Percentiles rank a stretch among this genome's conserved stretches.
Evolutionary conservation across 2,888 invertebrate genomes (phyloP).

Genomic region (Calephelis perditalis): DNA sequence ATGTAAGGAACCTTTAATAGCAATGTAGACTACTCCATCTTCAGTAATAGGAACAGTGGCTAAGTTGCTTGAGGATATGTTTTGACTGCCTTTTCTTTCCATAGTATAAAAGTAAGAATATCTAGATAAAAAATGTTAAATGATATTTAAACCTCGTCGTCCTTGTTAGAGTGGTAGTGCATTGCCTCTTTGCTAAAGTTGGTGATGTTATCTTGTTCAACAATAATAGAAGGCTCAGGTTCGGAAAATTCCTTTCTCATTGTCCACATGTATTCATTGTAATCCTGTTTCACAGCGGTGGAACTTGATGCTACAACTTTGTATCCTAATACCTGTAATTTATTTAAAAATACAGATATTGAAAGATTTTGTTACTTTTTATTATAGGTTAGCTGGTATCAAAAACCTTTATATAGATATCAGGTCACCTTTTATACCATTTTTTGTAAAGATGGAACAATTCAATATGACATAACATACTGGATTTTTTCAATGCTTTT

Average conservation of each 20-base stretch:
- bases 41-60: slow-evolving; percentile 46
- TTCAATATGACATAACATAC: too few relatives aligned
- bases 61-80: slow-evolving; percentile 47
- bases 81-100: slow-evolving; percentile 60
- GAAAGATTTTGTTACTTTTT: too few relatives aligned
- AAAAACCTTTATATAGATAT: too few relatives aligned
- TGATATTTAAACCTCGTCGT: slow-evolving; percentile 61
- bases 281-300: slow-evolving; percentile 90
- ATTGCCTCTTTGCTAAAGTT: slow-evolving; percentile 80
- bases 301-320: slow-evolving; percentile 93
- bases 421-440: too few relatives aligned
- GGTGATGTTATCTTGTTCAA: slow-evolving; percentile 80
- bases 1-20: slow-evolving; percentile 88
- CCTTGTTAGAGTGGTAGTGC: slow-evolving; percentile 64
- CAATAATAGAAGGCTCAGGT: slow-evolving; percentile 84
- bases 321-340: slow-evolving; percentile 87
- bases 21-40: slow-evolving; percentile 84
- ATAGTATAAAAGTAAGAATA: slow-evolving; percentile 37
- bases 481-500: too few relatives aligned
- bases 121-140: slow-evolving; percentile 29
- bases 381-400: too few relatives aligned
- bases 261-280: slow-evolving; percentile 96
- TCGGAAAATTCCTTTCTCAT: slow-evolving; percentile 93
- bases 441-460: too few relatives aligned
- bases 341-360: background rate